Base-by-base conservation (phyloP, 2,797 vertebrate species). In the Sebastes wilsoni region DNA sequence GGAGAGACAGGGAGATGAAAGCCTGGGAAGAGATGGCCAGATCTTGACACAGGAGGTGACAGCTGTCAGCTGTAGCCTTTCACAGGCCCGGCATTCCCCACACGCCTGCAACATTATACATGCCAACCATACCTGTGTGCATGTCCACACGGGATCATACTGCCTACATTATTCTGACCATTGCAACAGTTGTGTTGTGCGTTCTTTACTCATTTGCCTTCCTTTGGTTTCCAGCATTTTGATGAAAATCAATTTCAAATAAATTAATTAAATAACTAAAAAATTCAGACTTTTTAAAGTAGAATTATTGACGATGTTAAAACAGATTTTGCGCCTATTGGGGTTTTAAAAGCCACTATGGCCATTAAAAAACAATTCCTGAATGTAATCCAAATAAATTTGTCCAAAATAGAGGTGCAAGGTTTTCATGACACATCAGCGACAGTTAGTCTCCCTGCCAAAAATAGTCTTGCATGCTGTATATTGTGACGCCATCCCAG, bases 11-110 rank as follows among this genome's bases (percentile, higher is more conserved):
- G 28, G 61, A 70, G 77, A 84, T 88, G 85, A 92, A 77, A 85
- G 83, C 82, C 82, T 69, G 71, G 54, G 78, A 86, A 83, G 85
- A 88, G 79, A 89, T 72, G 75, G 74, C 70, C 84, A 76, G 52
- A 71, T 83, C 70, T 69, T 82, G 82, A 85, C 83, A 85, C 13
- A 81, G 76, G 86, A 87, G 88, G 84, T 87, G 93, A 92, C 93
- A 94, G 92, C 92, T 95, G 94, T 90, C 89, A 86, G 89, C 87
- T 84, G 72, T 74, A 91, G 93, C 79, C 78, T 76, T 80, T 87
- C 84, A 80, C 80, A 82, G 82, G 77, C 83, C 79, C 38, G 36
- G 68, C 89, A 94, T 95, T 93, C 89, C 83, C 85, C 61, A 87
- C 86, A 87, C 68, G 79, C 85, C 82, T 90, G 85, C 78, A 90